These are phyloP conservation scores for Silurus lanzhouensis DNA, from an alignment of 2,797 vertebrate genomes.

Conservation along the genomic window DNA sequence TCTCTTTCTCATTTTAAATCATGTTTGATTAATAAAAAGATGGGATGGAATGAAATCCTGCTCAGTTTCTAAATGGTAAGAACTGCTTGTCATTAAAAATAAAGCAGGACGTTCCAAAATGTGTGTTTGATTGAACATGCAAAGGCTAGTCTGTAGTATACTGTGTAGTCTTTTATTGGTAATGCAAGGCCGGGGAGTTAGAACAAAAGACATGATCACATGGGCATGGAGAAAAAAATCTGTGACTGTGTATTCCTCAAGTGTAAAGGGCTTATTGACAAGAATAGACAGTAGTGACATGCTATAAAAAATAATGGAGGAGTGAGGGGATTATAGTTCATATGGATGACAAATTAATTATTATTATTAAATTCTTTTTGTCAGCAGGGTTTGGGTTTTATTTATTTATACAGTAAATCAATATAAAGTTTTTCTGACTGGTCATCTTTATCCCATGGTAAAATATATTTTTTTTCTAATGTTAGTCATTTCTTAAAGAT, in stretches of 20 bases:
- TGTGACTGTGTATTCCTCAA: slow-evolving; percentile 69
- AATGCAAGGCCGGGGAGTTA: slow-evolving; percentile 66
- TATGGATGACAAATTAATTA: not conserved
- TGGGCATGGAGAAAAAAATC: slow-evolving; percentile 68
- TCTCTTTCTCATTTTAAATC: slow-evolving; percentile 72
- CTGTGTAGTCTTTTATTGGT: slow-evolving; percentile 73
- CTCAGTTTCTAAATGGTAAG: slow-evolving; percentile 57
- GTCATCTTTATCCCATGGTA: not conserved
- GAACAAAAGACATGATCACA: slow-evolving; percentile 70
- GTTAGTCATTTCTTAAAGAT: too few species aligned
- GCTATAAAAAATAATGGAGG: slow-evolving; percentile 5
- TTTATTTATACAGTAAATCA: not conserved
- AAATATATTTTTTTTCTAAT: too few species aligned
- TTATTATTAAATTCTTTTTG: not conserved
- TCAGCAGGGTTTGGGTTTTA: not conserved
- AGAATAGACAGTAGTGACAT: slow-evolving; percentile 65
- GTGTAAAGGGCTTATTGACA: slow-evolving; percentile 60
- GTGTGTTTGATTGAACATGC: slow-evolving; percentile 74
- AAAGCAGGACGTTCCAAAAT: slow-evolving; percentile 71
- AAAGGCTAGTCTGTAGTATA: slow-evolving; percentile 71
- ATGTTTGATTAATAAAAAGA: slow-evolving; percentile 82
- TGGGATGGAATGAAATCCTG: slow-evolving; percentile 70
- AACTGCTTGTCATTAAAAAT: slow-evolving; percentile 74
- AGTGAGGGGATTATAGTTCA: not conserved
- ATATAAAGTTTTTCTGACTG: not conserved